These are phyloP conservation scores for Silurus lanzhouensis DNA, from an alignment of 2,797 vertebrate species.

Conservation along the genomic window DNA sequence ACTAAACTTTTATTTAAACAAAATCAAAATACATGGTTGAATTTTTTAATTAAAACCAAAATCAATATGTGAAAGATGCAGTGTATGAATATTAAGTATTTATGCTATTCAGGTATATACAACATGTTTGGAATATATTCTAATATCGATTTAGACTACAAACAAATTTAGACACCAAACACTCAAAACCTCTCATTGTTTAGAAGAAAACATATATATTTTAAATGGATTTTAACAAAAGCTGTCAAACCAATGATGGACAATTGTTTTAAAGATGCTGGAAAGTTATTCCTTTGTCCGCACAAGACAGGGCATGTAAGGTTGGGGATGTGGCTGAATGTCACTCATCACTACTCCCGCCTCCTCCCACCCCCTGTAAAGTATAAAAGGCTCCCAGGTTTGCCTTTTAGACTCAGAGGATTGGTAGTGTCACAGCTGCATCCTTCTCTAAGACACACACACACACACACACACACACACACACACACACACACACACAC, in stretches of 20 bases:
- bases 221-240: conserved; percentile 33
- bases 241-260: neutral
- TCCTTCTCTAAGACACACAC: conserved; percentile 42
- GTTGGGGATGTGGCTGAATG: conserved; percentile 71
- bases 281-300: conserved; percentile 48
- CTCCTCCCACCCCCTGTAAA: conserved; percentile 67
- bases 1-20: too few relatives aligned
- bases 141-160: conserved; percentile 16
- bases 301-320: conserved; percentile 52
- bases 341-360: conserved; percentile 72
- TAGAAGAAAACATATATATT: conserved; percentile 35
- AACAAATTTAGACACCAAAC: neutral
- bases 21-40: too few relatives aligned
- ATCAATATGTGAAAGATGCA: conserved; percentile 40
- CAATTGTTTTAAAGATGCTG: conserved; percentile 29
- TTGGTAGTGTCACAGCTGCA: conserved; percentile 61
- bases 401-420: conserved; percentile 61
- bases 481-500: conserved; percentile 20
- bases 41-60: conserved; percentile 14
- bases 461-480: conserved; percentile 21
- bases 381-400: conserved; percentile 63
- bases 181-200: conserved; percentile 11
- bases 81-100: conserved; percentile 39
- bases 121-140: conserved; percentile 30
- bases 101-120: conserved; percentile 30